Base-by-base conservation (phyloP, 1,140 invertebrate genomes). In the Drosophila murphyi region DNA sequence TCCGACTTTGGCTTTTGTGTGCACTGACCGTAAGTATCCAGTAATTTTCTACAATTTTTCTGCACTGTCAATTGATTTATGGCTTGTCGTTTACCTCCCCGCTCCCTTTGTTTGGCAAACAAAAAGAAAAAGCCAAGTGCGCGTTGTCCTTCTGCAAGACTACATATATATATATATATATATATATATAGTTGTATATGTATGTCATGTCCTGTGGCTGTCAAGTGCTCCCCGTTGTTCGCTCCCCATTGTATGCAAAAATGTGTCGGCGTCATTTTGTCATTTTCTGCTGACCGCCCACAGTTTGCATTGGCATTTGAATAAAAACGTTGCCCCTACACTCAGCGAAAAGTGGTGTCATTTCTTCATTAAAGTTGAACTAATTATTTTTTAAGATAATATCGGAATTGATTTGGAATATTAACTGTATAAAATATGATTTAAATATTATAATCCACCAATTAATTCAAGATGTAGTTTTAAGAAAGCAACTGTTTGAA, bases 21-120 rank as follows among this genome's bases (percentile, higher is more conserved):
- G 61, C 65, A 64, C 76, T 87, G 82, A 87, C 83, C 83, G 82
- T 88, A 87, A 88, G 88, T 82, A 88, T 82, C 82, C 79, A 87
- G 82, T 80, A 88, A 87, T 87, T 87, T 87, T 87, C 83, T 88
- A 76, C 82, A 87, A 87, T 87, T 88, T 87, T 88, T 87, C 82
- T 77, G 73, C 82, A 73, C 72, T 88, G 72, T 78, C 82, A 80
- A 87, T 87, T 87, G 82, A 87, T 87, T 87, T 87, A 87, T 87
- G 69, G 83, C 83, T 80, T 78, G 78, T 59, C 81, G 75, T 64
- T 77, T 45, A 20, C 12, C 6, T 12, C 6, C 5, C 5, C 59
- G 50, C 48, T 7, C 31, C 37, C 78, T 72, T 86, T 87, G 82
- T 86, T 82, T 78, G 82, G 51, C 41, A 67, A 78, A 86, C 79